Evolutionary conservation across 37 sponge, comb jelly and placozoan genomes (phyloP), one percentile per base, ranked within the genome.

Genomic region (Bolinopsis microptera): DNA sequence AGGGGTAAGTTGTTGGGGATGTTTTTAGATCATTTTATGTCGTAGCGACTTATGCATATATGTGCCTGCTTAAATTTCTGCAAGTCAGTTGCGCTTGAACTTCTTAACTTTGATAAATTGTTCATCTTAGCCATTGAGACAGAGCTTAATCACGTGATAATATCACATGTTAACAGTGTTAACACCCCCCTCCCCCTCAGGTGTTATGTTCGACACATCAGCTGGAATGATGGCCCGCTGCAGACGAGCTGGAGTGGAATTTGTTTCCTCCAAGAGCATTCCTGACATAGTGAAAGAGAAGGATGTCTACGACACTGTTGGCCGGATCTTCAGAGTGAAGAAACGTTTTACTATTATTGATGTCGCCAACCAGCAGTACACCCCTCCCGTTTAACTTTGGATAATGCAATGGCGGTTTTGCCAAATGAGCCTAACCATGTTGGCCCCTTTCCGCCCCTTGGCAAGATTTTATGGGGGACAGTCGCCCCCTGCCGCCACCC

Each of bases 1-100:
- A 38, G 90, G 39, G 90, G 90, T 86, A 30, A 38, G 90, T 35
- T 86, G n/a, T 48, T n/a, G n/a, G n/a, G n/a, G n/a, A n/a, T n/a
- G n/a, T n/a, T n/a, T n/a, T n/a, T n/a, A n/a, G n/a, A n/a, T n/a
- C n/a, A n/a, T n/a, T n/a, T n/a, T n/a, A n/a, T n/a, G n/a, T n/a
- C n/a, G n/a, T n/a, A n/a, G n/a, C n/a, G n/a, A n/a, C n/a, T n/a
- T n/a, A n/a, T n/a, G n/a, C n/a, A n/a, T n/a, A n/a, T n/a, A n/a
- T n/a, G n/a, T n/a, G n/a, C n/a, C n/a, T n/a, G n/a, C n/a, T n/a
- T n/a, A n/a, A n/a, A n/a, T n/a, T n/a, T n/a, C n/a, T n/a, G n/a
- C n/a, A n/a, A n/a, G n/a, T n/a, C n/a, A n/a, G n/a, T n/a, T n/a
- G n/a, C n/a, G n/a, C n/a, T n/a, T n/a, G n/a, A n/a, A n/a, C n/a